phyloP scores from a whole-genome alignment of 2,797 vertebrate species.

The Tarsius wallacei region DNA sequence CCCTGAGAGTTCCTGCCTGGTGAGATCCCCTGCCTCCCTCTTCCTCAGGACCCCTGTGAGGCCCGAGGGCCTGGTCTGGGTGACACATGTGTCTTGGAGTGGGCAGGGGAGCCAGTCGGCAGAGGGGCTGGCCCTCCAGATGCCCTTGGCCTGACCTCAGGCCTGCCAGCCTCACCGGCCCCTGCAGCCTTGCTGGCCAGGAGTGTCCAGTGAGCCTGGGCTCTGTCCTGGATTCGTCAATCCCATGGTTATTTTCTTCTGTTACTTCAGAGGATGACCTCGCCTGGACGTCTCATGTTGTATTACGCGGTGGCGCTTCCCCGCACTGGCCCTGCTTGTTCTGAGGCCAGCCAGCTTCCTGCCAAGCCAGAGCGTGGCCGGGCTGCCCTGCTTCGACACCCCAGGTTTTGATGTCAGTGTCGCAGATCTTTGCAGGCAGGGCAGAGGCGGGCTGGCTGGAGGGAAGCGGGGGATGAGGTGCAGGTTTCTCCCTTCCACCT shows the following conservation, averaged over 20 bases:
- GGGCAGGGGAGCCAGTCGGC: background rate
- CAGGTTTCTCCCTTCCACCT: background rate
- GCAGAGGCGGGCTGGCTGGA: background rate
- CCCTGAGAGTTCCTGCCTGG: background rate
- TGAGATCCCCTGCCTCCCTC: background rate
- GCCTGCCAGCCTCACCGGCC: background rate
- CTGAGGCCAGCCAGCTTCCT: slow-evolving; percentile 2
- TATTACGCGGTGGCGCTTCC: slow-evolving; percentile 83
- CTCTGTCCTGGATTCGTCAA: slow-evolving; percentile 82
- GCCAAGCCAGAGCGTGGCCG: background rate
- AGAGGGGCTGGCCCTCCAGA: background rate
- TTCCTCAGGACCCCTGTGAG: no score
- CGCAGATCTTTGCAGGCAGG: background rate
- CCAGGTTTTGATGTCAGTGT: background rate
- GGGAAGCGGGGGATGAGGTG: background rate
- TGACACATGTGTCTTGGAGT: background rate
- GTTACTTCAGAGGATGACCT: slow-evolving; percentile 88
- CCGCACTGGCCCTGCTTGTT: slow-evolving; percentile 46
- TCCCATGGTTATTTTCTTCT: slow-evolving; percentile 86
- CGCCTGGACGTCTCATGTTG: slow-evolving; percentile 86
- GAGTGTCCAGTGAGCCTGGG: background rate
- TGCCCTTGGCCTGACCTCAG: background rate
- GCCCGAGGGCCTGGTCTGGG: background rate
- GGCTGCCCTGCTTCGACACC: background rate
- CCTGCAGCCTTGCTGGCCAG: slow-evolving; percentile 34